phyloP scores from a whole-genome alignment of 2,797 vertebrate species.

The Crocodylus rhombifer region DNA sequence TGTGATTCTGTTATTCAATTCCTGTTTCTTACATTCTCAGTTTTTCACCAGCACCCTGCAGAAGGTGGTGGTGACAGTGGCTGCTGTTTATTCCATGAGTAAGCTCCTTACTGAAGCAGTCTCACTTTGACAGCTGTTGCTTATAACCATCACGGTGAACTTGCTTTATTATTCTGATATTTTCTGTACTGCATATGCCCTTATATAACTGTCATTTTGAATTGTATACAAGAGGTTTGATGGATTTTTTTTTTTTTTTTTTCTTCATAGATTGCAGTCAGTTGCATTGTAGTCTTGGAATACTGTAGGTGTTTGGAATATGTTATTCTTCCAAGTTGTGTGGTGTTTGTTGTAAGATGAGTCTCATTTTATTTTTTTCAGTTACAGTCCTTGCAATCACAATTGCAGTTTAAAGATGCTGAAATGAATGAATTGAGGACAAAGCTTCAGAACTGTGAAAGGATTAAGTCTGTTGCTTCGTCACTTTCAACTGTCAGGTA shows the following conservation, averaged over 20 bases:
- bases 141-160: background rate
- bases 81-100: background rate
- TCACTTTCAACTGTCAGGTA: slow-evolving; percentile 83
- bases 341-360: background rate
- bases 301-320: background rate
- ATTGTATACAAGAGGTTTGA: background rate
- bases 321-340: background rate
- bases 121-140: background rate
- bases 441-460: slow-evolving; percentile 87
- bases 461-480: slow-evolving; percentile 73
- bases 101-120: background rate
- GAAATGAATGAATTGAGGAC: slow-evolving; percentile 94
- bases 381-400: slow-evolving; percentile 92
- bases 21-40: background rate
- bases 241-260: too few relatives aligned
- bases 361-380: slow-evolving; percentile 68
- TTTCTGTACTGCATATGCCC: background rate
- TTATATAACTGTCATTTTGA: background rate
- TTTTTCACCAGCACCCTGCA: background rate
- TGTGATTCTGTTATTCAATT: background rate
- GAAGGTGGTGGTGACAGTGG: slow-evolving; percentile 35
- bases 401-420: slow-evolving; percentile 96
- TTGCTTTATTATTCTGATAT: slow-evolving; percentile 9
- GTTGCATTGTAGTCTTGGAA: background rate
- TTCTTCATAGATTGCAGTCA: background rate